Conservation (phyloP, 2,888 invertebrate species). For the Macrostomum cliftonense region DNA sequence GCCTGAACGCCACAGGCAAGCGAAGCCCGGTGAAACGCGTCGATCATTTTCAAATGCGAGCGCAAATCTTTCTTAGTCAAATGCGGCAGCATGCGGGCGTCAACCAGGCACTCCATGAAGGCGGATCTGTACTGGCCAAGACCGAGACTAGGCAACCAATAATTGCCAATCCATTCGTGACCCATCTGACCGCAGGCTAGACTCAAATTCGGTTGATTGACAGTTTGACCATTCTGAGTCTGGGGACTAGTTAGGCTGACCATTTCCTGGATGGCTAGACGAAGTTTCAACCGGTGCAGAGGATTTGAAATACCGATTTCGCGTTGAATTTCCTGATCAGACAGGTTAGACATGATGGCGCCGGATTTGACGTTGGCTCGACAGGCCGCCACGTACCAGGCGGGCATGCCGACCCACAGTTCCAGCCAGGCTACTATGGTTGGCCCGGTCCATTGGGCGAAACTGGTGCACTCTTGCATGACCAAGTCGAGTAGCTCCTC, state of each 20-base stretch:
- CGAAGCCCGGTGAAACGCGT: conserved; percentile 91
- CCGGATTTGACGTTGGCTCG: conserved; percentile 91
- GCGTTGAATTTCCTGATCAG: conserved; percentile 89
- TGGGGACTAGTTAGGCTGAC: conserved; percentile 52
- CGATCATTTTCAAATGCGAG: conserved; percentile 87
- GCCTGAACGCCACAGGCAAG: conserved; percentile 87
- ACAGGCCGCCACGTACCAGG: conserved; percentile 84
- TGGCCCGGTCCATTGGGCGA: conserved; percentile 91
- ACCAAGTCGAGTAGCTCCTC: conserved; percentile 85
- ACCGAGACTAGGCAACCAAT: conserved; percentile 80
- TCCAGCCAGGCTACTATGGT: conserved; percentile 96
- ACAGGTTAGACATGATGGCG: conserved; percentile 90
- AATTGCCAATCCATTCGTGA: conserved; percentile 94
- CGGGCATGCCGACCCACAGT: conserved; percentile 96
- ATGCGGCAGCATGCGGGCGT: conserved; percentile 89
- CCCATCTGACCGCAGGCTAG: conserved; percentile 91
- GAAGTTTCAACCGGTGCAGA: conserved; percentile 71
- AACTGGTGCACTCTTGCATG: conserved; percentile 91
- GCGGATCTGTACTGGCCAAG: conserved; percentile 87
- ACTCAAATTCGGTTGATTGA: no score
- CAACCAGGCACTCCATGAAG: conserved; percentile 94
- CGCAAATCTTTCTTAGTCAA: conserved; percentile 81
- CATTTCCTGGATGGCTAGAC: conserved; percentile 82
- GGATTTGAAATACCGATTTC: conserved; percentile 65
- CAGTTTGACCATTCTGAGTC: no score